These are phyloP conservation scores for Tiaroga cobitis DNA, from an alignment of 2,797 vertebrate species.

Conservation along the genomic window DNA sequence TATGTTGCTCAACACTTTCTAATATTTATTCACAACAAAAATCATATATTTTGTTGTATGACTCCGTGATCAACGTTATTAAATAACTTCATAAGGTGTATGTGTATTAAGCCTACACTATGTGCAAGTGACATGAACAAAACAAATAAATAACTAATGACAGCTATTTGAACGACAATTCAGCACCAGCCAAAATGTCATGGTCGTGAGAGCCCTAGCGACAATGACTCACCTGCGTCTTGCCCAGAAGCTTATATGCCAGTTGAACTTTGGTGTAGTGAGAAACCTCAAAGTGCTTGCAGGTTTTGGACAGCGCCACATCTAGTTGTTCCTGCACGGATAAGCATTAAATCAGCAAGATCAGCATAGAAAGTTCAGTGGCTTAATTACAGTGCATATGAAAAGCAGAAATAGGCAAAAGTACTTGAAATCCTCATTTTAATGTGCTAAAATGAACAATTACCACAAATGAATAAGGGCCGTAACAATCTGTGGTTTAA, in stretches of 20 bases:
- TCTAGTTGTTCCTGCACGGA: conserved; percentile 91
- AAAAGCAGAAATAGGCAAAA: neutral
- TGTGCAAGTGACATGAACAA: neutral
- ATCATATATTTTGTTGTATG: neutral
- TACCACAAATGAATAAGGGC: conserved; percentile 3
- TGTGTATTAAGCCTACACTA: neutral
- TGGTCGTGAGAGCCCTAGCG: neutral
- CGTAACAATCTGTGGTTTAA: conserved; percentile 14
- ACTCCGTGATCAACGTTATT: neutral
- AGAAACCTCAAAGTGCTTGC: conserved; percentile 94
- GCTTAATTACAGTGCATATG: neutral
- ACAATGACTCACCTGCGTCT: conserved; percentile 90
- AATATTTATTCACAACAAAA: neutral
- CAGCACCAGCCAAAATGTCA: neutral
- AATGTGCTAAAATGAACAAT: neutral
- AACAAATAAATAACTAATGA: neutral
- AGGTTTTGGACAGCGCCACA: conserved; percentile 97
- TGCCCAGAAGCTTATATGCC: conserved; percentile 95
- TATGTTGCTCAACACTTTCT: neutral
- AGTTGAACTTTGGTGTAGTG: conserved; percentile 98
- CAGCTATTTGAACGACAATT: conserved; percentile 7
- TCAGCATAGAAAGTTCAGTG: conserved; percentile 27
- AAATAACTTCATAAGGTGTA: neutral
- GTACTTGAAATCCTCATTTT: neutral
- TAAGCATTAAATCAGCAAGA: neutral